phyloP scores from a whole-genome alignment of 2,797 vertebrate genomes.

The Smutsia temminckii region DNA sequence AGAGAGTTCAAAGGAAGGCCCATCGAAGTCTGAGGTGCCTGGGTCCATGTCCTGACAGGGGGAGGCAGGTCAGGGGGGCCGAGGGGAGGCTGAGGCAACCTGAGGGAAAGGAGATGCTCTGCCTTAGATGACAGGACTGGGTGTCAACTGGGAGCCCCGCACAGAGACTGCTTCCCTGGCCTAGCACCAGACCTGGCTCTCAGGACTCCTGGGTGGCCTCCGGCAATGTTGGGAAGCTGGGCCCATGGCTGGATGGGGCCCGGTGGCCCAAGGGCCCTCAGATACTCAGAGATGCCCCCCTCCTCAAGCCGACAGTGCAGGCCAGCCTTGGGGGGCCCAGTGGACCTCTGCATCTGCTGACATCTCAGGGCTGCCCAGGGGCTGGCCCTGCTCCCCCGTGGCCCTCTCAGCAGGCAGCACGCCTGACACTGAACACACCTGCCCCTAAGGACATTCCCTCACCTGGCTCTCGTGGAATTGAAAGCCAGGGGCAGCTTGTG shows the following conservation, averaged over 20 bases:
- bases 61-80: background rate
- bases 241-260: background rate
- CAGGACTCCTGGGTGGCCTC: background rate
- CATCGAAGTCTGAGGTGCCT: fast-evolving
- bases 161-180: background rate
- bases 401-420: background rate
- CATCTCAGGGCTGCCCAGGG: too few relatives aligned
- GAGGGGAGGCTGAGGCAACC: background rate
- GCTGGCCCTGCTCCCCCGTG: background rate
- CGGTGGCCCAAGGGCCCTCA: fast-evolving
- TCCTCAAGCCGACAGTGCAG: fast-evolving
- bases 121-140: background rate
- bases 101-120: fast-evolving
- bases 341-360: too few relatives aligned
- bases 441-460: background rate
- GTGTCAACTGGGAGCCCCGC: background rate
- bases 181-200: background rate
- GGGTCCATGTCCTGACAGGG: background rate
- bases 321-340: background rate
- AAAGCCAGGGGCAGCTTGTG: background rate
- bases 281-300: fast-evolving
- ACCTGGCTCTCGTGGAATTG: background rate
- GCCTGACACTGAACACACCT: background rate
- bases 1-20: background rate
- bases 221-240: background rate